Conservation (phyloP, 2,113 vertebrate genomes). For the Brevimyrus niger region DNA sequence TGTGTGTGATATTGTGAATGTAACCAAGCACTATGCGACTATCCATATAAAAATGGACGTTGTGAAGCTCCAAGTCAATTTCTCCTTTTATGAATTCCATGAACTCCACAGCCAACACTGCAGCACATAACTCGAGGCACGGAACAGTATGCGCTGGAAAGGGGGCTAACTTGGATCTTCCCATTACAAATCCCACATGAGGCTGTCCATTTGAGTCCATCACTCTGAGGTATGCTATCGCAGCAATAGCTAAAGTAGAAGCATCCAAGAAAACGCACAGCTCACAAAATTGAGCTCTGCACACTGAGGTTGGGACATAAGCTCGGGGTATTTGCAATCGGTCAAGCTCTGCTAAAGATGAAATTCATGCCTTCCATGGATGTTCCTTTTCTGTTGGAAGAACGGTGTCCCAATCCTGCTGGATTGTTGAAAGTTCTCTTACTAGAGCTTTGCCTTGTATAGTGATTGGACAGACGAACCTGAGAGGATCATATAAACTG, state of each 20-base stretch:
- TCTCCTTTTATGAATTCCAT: slow-evolving; percentile 3
- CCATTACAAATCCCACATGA: slow-evolving; percentile 12
- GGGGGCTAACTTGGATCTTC: slow-evolving; percentile 10
- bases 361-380: no score
- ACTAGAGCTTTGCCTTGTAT: neutral
- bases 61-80: neutral
- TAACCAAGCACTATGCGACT: neutral
- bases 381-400: no score
- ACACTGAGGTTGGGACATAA: neutral
- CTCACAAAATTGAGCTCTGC: no score
- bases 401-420: neutral
- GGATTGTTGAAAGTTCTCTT: neutral
- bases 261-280: slow-evolving; percentile 1
- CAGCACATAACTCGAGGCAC: slow-evolving; percentile 10
- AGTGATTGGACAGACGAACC: neutral
- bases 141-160: slow-evolving; percentile 9
- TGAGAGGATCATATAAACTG: neutral
- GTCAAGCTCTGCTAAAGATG: no score
- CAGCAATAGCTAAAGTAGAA: neutral
- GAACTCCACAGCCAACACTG: neutral
- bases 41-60: neutral
- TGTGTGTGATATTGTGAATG: neutral
- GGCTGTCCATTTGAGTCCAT: neutral
- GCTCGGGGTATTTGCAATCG: neutral
- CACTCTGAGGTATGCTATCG: neutral